These are phyloP conservation scores for Poecilia gillii DNA, from an alignment of 2,797 vertebrate genomes.

Conservation along the genomic window DNA sequence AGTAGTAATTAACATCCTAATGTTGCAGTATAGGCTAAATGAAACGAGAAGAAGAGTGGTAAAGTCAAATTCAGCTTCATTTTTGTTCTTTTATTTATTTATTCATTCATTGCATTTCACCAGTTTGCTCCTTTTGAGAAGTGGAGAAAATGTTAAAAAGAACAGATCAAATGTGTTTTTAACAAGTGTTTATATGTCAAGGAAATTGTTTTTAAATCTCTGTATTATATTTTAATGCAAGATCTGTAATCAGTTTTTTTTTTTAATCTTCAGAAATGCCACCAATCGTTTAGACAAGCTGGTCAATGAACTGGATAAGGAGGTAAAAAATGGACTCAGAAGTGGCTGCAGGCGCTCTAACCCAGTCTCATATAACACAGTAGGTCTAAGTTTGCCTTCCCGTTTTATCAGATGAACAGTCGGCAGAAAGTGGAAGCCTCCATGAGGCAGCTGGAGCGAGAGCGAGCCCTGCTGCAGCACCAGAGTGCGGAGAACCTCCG, in stretches of 20 bases:
- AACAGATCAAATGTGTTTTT: background rate
- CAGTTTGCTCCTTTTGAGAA: background rate
- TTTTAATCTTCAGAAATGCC: conserved; percentile 82
- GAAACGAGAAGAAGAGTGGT: background rate
- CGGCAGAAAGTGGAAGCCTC: conserved; percentile 89
- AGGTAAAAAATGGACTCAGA: conserved; percentile 77
- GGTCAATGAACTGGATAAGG: conserved; percentile 94
- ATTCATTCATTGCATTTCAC: background rate
- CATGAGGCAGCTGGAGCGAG: conserved; percentile 90
- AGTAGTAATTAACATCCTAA: background rate
- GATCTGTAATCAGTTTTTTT: background rate
- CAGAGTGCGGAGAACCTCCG: conserved; percentile 91
- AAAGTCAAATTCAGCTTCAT: background rate
- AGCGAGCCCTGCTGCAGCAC: conserved; percentile 93
- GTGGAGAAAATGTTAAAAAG: background rate
- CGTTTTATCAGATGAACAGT: conserved; percentile 84
- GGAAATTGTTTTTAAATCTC: background rate
- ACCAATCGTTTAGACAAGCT: conserved; percentile 92
- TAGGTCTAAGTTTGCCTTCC: background rate
- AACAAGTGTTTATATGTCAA: background rate
- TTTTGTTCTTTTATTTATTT: background rate
- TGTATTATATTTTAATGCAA: background rate
- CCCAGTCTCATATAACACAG: background rate
- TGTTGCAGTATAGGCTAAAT: background rate
- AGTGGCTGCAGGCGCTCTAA: background rate